A percentile compares a stretch with the other conserved stretches of the same genome.
These are phyloP conservation scores for Calameuta filiformis DNA, from an alignment of 2,888 invertebrate species.

Conservation along the genomic window DNA sequence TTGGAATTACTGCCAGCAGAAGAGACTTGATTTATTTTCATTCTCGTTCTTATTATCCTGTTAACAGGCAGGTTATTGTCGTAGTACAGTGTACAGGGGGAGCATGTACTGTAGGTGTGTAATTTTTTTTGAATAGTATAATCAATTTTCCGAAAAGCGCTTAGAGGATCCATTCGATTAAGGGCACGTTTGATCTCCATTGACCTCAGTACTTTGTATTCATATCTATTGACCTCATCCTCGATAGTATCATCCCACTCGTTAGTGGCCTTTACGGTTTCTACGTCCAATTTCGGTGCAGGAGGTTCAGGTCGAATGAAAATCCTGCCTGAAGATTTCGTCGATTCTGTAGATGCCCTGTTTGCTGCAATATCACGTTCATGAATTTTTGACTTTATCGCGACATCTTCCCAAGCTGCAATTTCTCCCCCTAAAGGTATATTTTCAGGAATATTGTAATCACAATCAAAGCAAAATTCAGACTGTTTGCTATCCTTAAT, in stretches of 20 bases:
- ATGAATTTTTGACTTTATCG: conserved; percentile 30
- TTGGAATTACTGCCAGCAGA: not conserved
- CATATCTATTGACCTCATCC: not conserved
- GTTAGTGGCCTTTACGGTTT: conserved; percentile 27
- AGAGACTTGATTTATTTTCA: not conserved
- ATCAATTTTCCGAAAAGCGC: not conserved
- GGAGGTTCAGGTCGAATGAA: conserved; percentile 52
- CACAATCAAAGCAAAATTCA: conserved; percentile 21
- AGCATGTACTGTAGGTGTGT: conserved; percentile 22
- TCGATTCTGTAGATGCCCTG: not conserved
- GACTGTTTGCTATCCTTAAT: not conserved
- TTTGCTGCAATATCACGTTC: not conserved
- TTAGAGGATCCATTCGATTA: not conserved
- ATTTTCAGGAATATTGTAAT: conserved; percentile 34
- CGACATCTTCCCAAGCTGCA: conserved; percentile 44
- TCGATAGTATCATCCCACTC: not conserved
- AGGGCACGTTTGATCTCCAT: not conserved
- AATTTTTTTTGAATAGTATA: conserved; percentile 12
- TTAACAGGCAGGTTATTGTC: not conserved
- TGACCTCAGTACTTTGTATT: not conserved
- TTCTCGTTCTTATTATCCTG: not conserved
- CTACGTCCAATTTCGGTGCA: conserved; percentile 38
- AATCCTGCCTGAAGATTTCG: conserved; percentile 10
- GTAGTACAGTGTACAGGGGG: not conserved
- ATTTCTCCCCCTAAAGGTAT: conserved; percentile 32